These are phyloP conservation scores for Gasterosteus nipponicus DNA, from an alignment of 2,113 vertebrate genomes.

Conservation along the genomic window DNA sequence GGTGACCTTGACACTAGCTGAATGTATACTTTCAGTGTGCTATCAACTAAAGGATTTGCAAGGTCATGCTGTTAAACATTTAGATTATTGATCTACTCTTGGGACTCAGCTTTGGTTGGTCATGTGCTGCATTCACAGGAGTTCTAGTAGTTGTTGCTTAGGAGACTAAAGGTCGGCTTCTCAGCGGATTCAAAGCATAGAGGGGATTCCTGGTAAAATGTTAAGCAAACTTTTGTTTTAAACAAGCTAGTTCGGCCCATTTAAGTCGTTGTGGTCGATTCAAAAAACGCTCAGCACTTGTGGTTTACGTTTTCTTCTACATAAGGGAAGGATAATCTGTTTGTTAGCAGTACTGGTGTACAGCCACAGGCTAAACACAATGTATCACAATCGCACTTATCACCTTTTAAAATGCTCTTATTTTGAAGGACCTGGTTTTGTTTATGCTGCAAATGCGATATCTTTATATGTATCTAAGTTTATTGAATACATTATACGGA, in stretches of 20 bases:
- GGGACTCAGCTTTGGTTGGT: conserved; percentile 33
- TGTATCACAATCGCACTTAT: conserved; percentile 45
- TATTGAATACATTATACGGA: conserved; percentile 48
- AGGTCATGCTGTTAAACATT: conserved; percentile 11
- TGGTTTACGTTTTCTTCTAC: conserved; percentile 31
- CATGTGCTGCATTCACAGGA: conserved; percentile 18
- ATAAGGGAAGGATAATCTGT: conserved; percentile 20
- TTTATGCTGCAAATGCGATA: conserved; percentile 42
- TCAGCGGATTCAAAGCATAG: conserved; percentile 1
- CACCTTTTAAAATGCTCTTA: conserved; percentile 14
- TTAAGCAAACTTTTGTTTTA: conserved; percentile 16
- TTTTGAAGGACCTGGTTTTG: conserved; percentile 37
- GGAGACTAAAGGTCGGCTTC: conserved; percentile 11
- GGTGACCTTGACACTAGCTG: conserved; percentile 47
- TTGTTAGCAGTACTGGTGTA: conserved; percentile 12
- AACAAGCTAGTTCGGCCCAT: conserved; percentile 22
- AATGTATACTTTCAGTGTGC: conserved; percentile 64
- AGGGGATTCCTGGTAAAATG: conserved; percentile 1
- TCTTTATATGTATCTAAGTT: conserved; percentile 34
- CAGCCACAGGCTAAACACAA: conserved; percentile 27
- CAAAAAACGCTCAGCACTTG: conserved; percentile 36
- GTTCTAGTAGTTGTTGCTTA: conserved; percentile 3
- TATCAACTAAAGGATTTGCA: conserved; percentile 44
- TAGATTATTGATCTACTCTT: conserved; percentile 16
- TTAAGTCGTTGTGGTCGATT: conserved; percentile 29